Percentiles rank a stretch among this genome's conserved stretches.
These are phyloP conservation scores for Triplophysa tibetana DNA, from an alignment of 2,113 vertebrate genomes.

Conservation along the genomic window DNA sequence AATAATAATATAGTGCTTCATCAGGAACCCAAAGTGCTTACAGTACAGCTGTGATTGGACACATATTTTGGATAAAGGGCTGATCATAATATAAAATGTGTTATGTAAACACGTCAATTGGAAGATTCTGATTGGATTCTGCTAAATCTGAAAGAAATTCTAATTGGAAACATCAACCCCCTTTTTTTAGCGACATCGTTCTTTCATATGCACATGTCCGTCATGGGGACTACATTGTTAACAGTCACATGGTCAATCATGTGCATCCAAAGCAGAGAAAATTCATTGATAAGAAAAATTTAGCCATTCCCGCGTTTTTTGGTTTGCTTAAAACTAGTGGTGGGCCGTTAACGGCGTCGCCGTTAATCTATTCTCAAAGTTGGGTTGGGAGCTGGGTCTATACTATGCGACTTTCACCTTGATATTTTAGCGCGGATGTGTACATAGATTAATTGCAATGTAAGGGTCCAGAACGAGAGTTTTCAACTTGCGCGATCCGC, in stretches of 20 bases:
- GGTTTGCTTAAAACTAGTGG: slow-evolving; percentile 13
- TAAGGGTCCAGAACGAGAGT: too few relatives aligned
- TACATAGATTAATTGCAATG: too few relatives aligned
- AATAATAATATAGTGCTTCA: slow-evolving; percentile 8
- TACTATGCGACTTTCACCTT: too few relatives aligned
- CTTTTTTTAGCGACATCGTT: too few relatives aligned
- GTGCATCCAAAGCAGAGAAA: neutral
- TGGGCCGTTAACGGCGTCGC: too few relatives aligned
- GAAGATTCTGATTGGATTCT: neutral
- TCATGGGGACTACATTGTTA: too few relatives aligned
- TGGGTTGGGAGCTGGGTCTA: too few relatives aligned
- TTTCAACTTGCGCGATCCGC: too few relatives aligned
- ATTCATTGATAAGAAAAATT: too few relatives aligned
- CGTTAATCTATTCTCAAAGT: too few relatives aligned
- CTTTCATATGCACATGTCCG: too few relatives aligned
- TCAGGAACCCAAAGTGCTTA: slow-evolving; percentile 13
- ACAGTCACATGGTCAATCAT: neutral
- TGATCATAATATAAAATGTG: slow-evolving; percentile 7
- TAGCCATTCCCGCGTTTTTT: neutral
- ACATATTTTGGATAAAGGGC: neutral
- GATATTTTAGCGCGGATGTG: too few relatives aligned
- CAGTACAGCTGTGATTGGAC: slow-evolving; percentile 13
- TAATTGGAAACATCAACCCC: neutral
- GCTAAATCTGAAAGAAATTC: neutral
- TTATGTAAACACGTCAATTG: neutral